phyloP scores from a whole-genome alignment of 2,888 invertebrate species.

The Entomobrya multifasciata region DNA sequence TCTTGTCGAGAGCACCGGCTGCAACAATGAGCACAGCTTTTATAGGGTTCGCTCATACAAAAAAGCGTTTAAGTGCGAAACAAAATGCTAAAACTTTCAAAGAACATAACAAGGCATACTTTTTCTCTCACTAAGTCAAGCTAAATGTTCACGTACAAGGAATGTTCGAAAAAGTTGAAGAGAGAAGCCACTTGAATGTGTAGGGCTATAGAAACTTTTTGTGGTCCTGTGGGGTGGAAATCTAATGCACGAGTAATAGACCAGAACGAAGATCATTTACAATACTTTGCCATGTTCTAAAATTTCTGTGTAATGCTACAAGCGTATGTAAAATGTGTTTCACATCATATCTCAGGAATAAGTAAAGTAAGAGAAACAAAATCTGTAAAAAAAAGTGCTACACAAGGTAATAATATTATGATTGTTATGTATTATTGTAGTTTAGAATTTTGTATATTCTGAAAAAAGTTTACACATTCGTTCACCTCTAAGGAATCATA shows the following conservation, averaged over 20 bases:
- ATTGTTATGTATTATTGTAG: too few species aligned
- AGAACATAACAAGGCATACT: background rate
- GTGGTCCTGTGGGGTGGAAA: constrained; percentile 64
- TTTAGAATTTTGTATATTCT: background rate
- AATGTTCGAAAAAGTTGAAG: constrained; percentile 2
- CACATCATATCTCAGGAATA: background rate
- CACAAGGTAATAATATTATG: too few species aligned
- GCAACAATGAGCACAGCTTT: constrained; percentile 38
- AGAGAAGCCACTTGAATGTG: background rate
- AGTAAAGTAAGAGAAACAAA: constrained; percentile 14
- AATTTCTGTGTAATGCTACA: too few species aligned
- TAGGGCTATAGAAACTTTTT: constrained; percentile 25
- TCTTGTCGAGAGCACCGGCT: background rate
- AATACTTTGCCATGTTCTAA: constrained; percentile 32
- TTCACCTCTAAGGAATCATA: constrained; percentile 28
- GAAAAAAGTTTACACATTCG: constrained; percentile 19
- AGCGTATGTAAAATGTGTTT: background rate
- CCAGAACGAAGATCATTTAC: constrained; percentile 77
- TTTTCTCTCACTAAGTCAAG: background rate
- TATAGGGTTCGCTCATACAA: too few species aligned
- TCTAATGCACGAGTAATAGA: constrained; percentile 79
- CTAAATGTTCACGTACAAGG: background rate
- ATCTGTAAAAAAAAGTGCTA: background rate
- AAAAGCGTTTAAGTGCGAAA: constrained; percentile 14
- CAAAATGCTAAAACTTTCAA: background rate